Base-by-base conservation (phyloP, 2,113 vertebrate species). In the Puma concolor region DNA sequence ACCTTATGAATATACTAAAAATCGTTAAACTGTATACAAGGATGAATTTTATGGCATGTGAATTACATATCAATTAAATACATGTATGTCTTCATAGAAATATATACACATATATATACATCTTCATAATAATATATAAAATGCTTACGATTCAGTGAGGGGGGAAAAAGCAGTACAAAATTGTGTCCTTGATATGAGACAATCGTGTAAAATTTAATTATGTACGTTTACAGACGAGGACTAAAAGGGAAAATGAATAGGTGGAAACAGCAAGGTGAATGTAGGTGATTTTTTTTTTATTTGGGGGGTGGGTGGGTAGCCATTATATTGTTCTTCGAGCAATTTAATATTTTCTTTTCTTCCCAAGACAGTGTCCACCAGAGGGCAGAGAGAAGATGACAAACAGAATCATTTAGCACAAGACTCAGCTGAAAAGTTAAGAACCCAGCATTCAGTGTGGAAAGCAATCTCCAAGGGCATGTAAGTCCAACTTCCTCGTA, bases 351-450 rank as follows among this genome's bases (percentile, higher is more conserved):
- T 90, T 86, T 82, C 44, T 96, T 95, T 92, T 93, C 66, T 85
- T 86, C 38, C 67, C 21, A 79, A 91, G 60, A 94, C 60, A 95
- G 52, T 92, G 83, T 86, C 94, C 94, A 91, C 92, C 77, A 96
- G 85, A 96, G n/a, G 79, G 86, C 86, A 95, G 72, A 44, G 72
- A 96, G 17, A 84, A 94, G 60, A 93, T 93, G 84, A 69, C 50
- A 93, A 91, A 76, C 15, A 54, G 93, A 88, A 54, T n/a, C 54
- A 71, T 64, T 93, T 82, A 72, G 64, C 83, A 91, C 14, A 72
- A 21, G 36, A n/a, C 50, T 72, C 52, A 85, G 19, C 66, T 54
- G 31, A 93, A 95, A 63, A 91, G 50, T 71, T 69, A 31, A 67
- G 77, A 82, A 91, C 44, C 72, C 60, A 92, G 92, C 84, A 71